A percentile compares a stretch with the other conserved stretches of the same genome.
Conservation (phyloP, 2,797 vertebrate genomes). For the Alexandromys oeconomus region DNA sequence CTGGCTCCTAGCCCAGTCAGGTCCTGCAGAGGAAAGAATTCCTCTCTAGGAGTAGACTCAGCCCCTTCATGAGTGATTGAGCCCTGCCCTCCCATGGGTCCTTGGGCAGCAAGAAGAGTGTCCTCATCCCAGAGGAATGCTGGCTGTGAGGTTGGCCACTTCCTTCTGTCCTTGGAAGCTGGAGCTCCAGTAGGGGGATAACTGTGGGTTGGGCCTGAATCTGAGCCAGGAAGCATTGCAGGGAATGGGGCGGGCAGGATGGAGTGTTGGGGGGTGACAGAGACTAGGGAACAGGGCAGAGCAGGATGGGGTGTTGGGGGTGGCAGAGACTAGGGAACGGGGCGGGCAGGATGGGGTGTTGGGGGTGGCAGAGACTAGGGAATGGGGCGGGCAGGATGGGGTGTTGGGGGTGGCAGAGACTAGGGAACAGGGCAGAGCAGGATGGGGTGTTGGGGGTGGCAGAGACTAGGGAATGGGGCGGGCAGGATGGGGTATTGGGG, state of each 20-base stretch:
- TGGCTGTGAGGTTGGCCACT: conserved; percentile 53
- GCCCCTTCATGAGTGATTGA: not conserved
- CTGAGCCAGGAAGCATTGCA: not conserved
- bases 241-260: not conserved
- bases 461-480: too few species aligned
- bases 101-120: conserved; percentile 24
- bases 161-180: conserved; percentile 68
- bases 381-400: too few species aligned
- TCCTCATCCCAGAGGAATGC: conserved; percentile 72
- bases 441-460: not conserved
- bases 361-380: too few species aligned
- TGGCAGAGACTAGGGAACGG: too few species aligned
- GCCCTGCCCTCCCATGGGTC: conserved; percentile 38
- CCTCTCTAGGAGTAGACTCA: not conserved
- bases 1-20: not conserved
- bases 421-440: accelerated
- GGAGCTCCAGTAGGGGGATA: not conserved
- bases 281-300: not conserved
- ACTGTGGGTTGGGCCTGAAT: conserved; percentile 38
- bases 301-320: not conserved
- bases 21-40: not conserved
- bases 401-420: too few species aligned
- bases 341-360: too few species aligned
- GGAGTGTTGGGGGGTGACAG: not conserved
- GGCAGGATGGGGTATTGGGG: too few species aligned